These are phyloP conservation scores for Chydorus sphaericus DNA, from an alignment of 2,888 invertebrate species.

Conservation along the genomic window DNA sequence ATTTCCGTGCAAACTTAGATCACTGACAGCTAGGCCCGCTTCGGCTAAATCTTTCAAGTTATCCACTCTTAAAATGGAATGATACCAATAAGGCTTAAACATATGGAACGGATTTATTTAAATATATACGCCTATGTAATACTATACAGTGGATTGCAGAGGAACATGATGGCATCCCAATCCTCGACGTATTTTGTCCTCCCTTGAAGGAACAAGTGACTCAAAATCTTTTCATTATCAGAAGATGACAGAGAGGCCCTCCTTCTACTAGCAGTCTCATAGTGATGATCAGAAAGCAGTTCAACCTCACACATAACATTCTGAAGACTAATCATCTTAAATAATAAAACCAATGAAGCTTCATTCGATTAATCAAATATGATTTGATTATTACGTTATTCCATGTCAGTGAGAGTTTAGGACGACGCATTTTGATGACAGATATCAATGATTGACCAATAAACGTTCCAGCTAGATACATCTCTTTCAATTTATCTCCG, in stretches of 20 bases:
- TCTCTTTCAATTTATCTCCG: slow-evolving; percentile 33
- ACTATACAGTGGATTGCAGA: slow-evolving; percentile 75
- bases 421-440: slow-evolving; percentile 64
- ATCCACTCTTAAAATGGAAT: slow-evolving; percentile 67
- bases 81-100: too few relatives aligned
- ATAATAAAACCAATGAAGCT: too few relatives aligned
- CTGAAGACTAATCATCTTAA: slow-evolving; percentile 57
- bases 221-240: slow-evolving; percentile 35
- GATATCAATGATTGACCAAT: slow-evolving; percentile 21
- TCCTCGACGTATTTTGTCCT: slow-evolving; percentile 71
- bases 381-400: slow-evolving; percentile 67
- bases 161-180: slow-evolving; percentile 62
- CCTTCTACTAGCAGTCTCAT: background rate
- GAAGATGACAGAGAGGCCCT: background rate
- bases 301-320: slow-evolving; percentile 76
- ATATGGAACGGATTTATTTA: too few relatives aligned
- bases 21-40: slow-evolving; percentile 63
- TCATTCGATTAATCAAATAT: too few relatives aligned
- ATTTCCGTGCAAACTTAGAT: slow-evolving; percentile 69
- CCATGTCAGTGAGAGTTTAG: slow-evolving; percentile 70
- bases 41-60: slow-evolving; percentile 66
- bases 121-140: too few relatives aligned
- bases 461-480: slow-evolving; percentile 2
- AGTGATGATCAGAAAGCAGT: slow-evolving; percentile 36
- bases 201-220: slow-evolving; percentile 64